These are phyloP conservation scores for Solenopsis invicta DNA, from an alignment of 1,140 invertebrate species.

Conservation along the genomic window DNA sequence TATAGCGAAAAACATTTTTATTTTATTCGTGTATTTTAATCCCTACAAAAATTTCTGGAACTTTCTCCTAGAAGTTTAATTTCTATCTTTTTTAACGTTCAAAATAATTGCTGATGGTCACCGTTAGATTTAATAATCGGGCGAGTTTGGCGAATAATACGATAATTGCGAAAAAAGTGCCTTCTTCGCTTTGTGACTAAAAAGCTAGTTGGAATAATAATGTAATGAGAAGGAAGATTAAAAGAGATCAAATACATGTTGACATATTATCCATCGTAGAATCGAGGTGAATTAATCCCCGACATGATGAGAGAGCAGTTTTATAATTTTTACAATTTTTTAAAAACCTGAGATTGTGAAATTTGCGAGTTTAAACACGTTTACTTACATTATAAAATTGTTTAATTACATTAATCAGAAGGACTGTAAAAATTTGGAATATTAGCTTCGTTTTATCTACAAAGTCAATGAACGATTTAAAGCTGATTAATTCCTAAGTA, in stretches of 20 bases:
- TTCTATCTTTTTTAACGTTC: background rate
- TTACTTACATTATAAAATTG: background rate
- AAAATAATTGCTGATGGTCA: background rate
- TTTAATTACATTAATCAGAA: background rate
- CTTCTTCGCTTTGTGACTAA: slow-evolving; percentile 12
- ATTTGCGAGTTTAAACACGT: slow-evolving; percentile 29
- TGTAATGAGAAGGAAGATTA: slow-evolving; percentile 55
- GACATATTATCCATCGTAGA: slow-evolving; percentile 68
- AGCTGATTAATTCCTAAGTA: background rate
- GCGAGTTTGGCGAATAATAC: background rate
- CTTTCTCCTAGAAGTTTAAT: background rate
- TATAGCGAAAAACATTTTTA: background rate
- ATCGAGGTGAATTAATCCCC: slow-evolving; percentile 61
- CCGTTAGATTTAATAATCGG: slow-evolving; percentile 20
- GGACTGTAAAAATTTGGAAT: background rate
- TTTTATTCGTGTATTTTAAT: slow-evolving; percentile 1
- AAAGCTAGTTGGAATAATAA: background rate
- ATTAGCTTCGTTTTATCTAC: background rate
- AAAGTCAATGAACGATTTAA: background rate
- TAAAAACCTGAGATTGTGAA: slow-evolving; percentile 46
- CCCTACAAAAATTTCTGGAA: too few relatives aligned
- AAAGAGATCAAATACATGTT: slow-evolving; percentile 63
- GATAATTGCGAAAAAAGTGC: background rate
- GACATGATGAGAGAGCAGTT: slow-evolving; percentile 36
- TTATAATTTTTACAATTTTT: slow-evolving; percentile 45